Evolutionary conservation across 2,113 vertebrate genomes (phyloP), one percentile per base, ranked within the genome.

Genomic region (Melanotaenia duboulayi): DNA sequence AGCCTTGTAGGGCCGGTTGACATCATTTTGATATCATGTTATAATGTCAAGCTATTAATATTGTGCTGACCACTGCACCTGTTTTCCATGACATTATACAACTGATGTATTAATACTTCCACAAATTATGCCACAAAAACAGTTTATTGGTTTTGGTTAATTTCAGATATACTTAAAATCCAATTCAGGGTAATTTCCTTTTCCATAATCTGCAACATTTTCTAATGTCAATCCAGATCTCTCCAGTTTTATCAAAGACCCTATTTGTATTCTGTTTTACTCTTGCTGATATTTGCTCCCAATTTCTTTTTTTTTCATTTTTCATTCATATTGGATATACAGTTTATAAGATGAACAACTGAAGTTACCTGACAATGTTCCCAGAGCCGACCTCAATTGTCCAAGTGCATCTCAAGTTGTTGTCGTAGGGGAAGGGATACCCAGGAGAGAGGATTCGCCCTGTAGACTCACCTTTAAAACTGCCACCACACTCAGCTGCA

Each of bases 371-470:
- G 89, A 99, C 97, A 68, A 97, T 98, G 90, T 98, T 99, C 66
- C 97, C 97, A 71, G 96, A 93, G 76, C 95, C 96, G 69, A 98
- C 97, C 89, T 97, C 95, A 59, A 99, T 97, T 85, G 95, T 94
- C 97, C 97, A 99, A 63, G 96, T 94, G 83, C 97, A 99, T 14
- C 94, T 95, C 22, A 99, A 94, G 84, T 98, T 99, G 91, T 99
- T 98, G 93, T 99, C 97, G 66, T 99, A 99, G 0, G 97, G 97
- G 80, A 98, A 97, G n/a, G 97, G 97, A 81, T 99, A 99, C 1
- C 97, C 97, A 16, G 97, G 97, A 67, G 97, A 99, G 42, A 99
- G 93, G 82, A 99, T 98, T 63, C 97, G 96, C 69, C 97, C 97
- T 19, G 97, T 96, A 3, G 97, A 96, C 83, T 97, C 95, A 65